Evolutionary conservation across 2,113 vertebrate species (phyloP).

Genomic region (Prinia subflava): DNA sequence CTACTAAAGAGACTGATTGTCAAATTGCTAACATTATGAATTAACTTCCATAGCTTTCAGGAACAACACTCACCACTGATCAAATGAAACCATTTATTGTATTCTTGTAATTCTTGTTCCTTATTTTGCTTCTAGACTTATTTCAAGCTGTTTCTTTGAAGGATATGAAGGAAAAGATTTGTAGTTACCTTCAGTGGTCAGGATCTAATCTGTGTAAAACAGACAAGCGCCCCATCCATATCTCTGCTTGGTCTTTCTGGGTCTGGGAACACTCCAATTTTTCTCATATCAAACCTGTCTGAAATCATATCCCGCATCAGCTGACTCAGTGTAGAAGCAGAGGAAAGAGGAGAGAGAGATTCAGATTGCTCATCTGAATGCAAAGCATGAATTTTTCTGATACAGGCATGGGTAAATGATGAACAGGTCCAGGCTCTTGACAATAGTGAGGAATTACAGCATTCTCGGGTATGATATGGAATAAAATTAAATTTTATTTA

Average conservation of each 20-base stretch:
- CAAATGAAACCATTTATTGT: background rate
- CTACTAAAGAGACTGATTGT: background rate
- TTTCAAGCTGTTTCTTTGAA: background rate
- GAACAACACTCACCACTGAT: background rate
- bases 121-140: background rate
- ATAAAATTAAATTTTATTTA: background rate
- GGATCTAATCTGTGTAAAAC: background rate
- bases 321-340: background rate
- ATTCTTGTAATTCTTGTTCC: background rate
- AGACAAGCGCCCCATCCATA: background rate
- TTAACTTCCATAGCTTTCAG: background rate
- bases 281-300: background rate
- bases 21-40: background rate
- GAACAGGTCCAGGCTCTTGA: background rate
- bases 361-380: background rate
- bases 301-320: background rate
- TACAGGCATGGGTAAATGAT: fast-evolving
- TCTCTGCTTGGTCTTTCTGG: background rate
- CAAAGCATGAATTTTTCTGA: background rate
- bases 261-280: background rate
- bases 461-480: background rate
- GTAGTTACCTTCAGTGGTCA: background rate
- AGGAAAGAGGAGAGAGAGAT: background rate
- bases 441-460: background rate
- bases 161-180: background rate